Evolutionary conservation across 2,797 vertebrate species (phyloP), one percentile per base, ranked within the genome.

Genomic region (Selene dorsalis): DNA sequence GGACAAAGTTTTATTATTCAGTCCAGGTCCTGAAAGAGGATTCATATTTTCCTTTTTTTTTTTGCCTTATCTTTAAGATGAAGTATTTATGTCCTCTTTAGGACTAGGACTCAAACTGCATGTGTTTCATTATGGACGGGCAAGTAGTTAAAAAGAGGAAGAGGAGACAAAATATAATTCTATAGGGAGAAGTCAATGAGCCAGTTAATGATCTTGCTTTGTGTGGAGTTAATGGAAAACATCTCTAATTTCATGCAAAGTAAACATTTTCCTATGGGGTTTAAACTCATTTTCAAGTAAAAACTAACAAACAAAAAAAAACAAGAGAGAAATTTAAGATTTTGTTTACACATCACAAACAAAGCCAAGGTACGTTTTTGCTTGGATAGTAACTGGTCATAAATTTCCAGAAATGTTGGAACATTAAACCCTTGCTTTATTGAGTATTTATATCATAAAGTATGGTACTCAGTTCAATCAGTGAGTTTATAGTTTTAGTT

Each of bases 161-260:
- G 87, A 84, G 28, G 50, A 77, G 66, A 77, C 53, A 57, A 82
- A 80, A 82, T 81, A n/a, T 83, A 79, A 89, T 82, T 86, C 78
- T 86, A 83, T 83, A 84, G 80, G 81, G 86, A 85, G 81, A 82
- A 87, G 74, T 83, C 89, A 87, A 81, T 90, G 88, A 93, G 84
- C 83, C 91, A 85, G 83, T 87, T 91, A 93, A 94, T 90, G 87
- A 91, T 90, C 76, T 80, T 62, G 77, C 79, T 75, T 84, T 89
- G 86, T 87, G 75, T 48, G 84, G 81, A 82, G 70, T 86, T 89
- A 93, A 87, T 87, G 82, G 69, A 81, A 90, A 89, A 84, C 82
- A 85, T 90, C 84, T 82, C 82, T 91, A 88, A 91, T 93, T 93
- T 93, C 86, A 87, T 82, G 89, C 73, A 84, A 87, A 88, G 87